Percentiles rank a stretch among this genome's conserved stretches.
phyloP scores from a whole-genome alignment of 2,113 vertebrate species.

The Seriola rivoliana region DNA sequence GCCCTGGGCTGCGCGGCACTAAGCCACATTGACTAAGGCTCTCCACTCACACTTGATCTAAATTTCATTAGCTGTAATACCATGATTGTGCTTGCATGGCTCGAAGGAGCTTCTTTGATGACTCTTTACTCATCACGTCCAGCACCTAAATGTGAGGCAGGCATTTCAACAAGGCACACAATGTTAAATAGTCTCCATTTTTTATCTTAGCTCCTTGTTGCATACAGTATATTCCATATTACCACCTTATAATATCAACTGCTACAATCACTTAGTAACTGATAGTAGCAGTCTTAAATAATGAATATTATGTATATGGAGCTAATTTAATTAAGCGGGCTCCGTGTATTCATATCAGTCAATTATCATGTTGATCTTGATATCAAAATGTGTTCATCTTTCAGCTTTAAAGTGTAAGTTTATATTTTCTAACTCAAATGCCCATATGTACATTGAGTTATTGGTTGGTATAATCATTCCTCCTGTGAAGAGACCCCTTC shows the following conservation, averaged over 20 bases:
- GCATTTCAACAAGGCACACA: conserved; percentile 36
- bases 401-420: too few relatives aligned
- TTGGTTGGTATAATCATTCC: too few relatives aligned
- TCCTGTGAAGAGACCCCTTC: neutral
- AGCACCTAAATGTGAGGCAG: conserved; percentile 21
- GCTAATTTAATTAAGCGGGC: too few relatives aligned
- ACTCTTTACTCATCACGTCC: conserved; percentile 46
- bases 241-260: neutral
- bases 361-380: too few relatives aligned
- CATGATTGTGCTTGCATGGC: conserved; percentile 52
- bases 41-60: conserved; percentile 66
- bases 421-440: too few relatives aligned
- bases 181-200: conserved; percentile 26
- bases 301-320: neutral
- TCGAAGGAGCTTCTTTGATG: conserved; percentile 62
- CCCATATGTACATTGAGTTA: too few relatives aligned
- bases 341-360: too few relatives aligned
- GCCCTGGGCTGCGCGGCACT: conserved; percentile 56
- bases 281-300: neutral
- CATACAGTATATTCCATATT: neutral
- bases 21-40: conserved; percentile 60
- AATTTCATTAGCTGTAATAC: conserved; percentile 75
- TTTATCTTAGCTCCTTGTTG: conserved; percentile 11
- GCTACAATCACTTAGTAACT: neutral
- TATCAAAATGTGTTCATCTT: too few relatives aligned